Base-by-base conservation (phyloP, 2,797 vertebrate genomes). In the Denticeps clupeoides region DNA sequence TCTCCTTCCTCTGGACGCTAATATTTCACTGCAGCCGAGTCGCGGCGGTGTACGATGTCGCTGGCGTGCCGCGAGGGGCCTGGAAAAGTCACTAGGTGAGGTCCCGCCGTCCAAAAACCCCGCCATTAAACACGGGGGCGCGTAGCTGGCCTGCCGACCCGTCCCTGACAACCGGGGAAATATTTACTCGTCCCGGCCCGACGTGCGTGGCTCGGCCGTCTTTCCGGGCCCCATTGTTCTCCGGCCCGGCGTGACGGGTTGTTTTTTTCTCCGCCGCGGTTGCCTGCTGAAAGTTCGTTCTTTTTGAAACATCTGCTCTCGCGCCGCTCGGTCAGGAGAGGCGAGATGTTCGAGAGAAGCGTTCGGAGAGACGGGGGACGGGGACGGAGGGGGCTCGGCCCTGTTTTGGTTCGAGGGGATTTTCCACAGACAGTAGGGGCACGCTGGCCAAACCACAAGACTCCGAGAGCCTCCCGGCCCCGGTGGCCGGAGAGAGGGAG, bases 131-230 rank as follows among this genome's bases (percentile, higher is more conserved):
- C 28, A n/a, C n/a, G n/a, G 2, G 80, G 82, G 77, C 73, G 63
- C 53, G 44, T 81, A 77, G 58, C 67, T 57, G 72, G 70, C 72
- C 77, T 74, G 64, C 72, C 70, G 83, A 78, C 77, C 86, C 82
- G 83, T 86, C 87, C 87, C 77, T 89, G 84, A 87, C 87, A 88
- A 88, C 87, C 87, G 82, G 81, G 77, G 82, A 87, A 89, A 89
- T 88, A 89, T 89, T 89, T 87, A 88, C 84, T 82, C 72, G 60
- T 80, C 74, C 73, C 64, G 22, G 73, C 63, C 69, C 77, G 78
- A 77, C 79, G 69, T 67, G 49, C 24, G 41, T 35, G 28, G 48
- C 28, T 43, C n/a, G 15, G 37, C 8, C 35, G 3, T 32, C 42
- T 48, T 27, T 50, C 55, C 44, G 42, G 13, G 13, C 35, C 19